Evolutionary conservation across 1,140 invertebrate species (phyloP).

Genomic region (Drosophila albomicans): DNA sequence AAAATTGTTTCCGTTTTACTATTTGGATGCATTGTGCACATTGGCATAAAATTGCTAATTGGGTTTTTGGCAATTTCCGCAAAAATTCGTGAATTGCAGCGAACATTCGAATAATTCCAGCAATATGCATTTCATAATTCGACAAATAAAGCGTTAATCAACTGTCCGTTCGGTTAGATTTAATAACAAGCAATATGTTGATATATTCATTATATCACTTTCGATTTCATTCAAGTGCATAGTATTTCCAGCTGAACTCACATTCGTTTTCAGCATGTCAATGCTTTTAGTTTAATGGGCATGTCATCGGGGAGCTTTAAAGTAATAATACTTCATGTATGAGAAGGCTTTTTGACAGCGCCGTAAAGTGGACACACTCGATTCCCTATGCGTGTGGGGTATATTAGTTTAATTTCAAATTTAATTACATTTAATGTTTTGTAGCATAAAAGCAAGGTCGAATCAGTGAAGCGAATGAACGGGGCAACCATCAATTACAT

Average conservation of each 20-base stretch:
- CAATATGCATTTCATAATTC: constrained; percentile 5
- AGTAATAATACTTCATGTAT: constrained; percentile 22
- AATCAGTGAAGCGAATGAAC: background rate
- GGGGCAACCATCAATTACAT: background rate
- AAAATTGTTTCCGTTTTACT: constrained; percentile 5
- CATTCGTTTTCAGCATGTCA: constrained; percentile 1
- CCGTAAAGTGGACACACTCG: constrained; percentile 2
- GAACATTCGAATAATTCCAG: background rate
- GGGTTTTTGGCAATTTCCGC: constrained; percentile 14
- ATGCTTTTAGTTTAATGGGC: constrained; percentile 70
- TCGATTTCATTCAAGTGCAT: constrained; percentile 2
- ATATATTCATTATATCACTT: background rate
- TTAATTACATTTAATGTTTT: background rate
- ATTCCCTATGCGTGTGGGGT: background rate
- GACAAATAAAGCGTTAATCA: constrained; percentile 8
- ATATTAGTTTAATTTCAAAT: background rate
- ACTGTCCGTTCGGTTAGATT: constrained; percentile 9
- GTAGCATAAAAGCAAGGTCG: background rate
- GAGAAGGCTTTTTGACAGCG: background rate
- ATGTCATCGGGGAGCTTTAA: constrained; percentile 12
- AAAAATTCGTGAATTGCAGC: background rate
- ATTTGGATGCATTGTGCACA: background rate
- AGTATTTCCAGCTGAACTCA: constrained; percentile 11
- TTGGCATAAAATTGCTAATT: constrained; percentile 27
- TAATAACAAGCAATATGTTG: background rate